These are phyloP conservation scores for Indicator maculatus DNA, from an alignment of 2,113 vertebrate species.

Conservation along the genomic window DNA sequence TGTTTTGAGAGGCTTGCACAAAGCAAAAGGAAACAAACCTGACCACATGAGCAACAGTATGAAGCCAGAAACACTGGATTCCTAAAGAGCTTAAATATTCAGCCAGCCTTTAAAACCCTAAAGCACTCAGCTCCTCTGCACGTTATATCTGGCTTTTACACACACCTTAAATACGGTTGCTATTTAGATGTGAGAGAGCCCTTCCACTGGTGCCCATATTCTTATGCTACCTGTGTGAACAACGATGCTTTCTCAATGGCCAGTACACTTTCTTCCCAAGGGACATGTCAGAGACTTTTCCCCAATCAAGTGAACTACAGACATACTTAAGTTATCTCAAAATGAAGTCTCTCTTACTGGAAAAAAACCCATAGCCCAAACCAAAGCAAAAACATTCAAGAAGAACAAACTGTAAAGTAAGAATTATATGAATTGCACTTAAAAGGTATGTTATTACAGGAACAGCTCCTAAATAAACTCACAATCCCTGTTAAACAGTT, in stretches of 20 bases:
- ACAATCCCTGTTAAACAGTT: background rate
- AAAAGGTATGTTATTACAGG: background rate
- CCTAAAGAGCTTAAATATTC: background rate
- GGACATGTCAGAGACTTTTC: background rate
- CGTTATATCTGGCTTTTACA: background rate
- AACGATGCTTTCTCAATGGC: accelerated
- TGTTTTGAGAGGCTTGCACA: background rate
- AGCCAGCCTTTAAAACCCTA: background rate
- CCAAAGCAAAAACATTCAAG: background rate
- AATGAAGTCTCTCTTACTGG: background rate
- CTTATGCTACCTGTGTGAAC: background rate
- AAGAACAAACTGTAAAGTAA: background rate
- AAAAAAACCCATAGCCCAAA: no score
- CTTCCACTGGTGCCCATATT: background rate
- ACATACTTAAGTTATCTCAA: background rate
- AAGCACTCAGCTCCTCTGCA: background rate
- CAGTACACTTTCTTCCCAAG: background rate
- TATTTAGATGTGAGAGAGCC: background rate
- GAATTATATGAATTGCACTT: background rate
- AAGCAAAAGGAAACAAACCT: background rate
- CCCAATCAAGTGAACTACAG: background rate
- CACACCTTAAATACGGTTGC: background rate
- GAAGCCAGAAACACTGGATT: background rate
- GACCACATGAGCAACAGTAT: accelerated
- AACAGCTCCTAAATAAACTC: background rate